Evolutionary conservation across 2,797 vertebrate species (phyloP), one percentile per base, ranked within the genome.

Genomic region (Melanogrammus aeglefinus): DNA sequence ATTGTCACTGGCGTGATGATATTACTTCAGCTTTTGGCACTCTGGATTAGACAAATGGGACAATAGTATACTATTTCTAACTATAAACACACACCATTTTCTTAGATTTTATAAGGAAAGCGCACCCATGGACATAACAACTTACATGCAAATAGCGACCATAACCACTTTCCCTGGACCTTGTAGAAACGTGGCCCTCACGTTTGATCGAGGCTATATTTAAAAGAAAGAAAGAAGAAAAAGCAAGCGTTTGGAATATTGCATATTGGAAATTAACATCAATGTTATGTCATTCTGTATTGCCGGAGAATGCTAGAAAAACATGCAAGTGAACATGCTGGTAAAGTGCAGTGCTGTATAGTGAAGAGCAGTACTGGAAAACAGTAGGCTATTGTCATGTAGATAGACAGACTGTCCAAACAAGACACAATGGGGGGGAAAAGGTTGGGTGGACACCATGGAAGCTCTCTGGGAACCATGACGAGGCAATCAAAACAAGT

Each of bases 61-160:
- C 21, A 24, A 63, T 27, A 69, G 63, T 13, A 69, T 27, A 69
- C 7, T 27, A 24, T 69, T 69, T 13, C n/a, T 13, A 9, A 12
- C n/a, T 69, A 27, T 12, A 69, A 69, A 12, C 51, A 63, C 57
- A 63, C 47, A 18, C n/a, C 21, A 24, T 63, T 63, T 9, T 69
- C 63, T 12, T 69, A 27, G 63, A 12, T 69, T 18, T 69, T 39
- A 38, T 36, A 39, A 8, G 35, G 35, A 44, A 39, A 74, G 3
- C 31, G 1, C 0, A 0, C 0, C 38, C 12, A 27, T 13, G 18
- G 6, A 10, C n/a, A 39, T 9, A 13, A 36, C 84, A 84, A 95
- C 98, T 97, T 95, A 99, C 98, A 99, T 99, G 94, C 97, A 99
- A 89, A 99, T 98, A 76, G 98, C 98, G 44, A 99, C 97, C 96